Base-by-base conservation (phyloP, 2,797 vertebrate genomes). In the Argya squamiceps region DNA sequence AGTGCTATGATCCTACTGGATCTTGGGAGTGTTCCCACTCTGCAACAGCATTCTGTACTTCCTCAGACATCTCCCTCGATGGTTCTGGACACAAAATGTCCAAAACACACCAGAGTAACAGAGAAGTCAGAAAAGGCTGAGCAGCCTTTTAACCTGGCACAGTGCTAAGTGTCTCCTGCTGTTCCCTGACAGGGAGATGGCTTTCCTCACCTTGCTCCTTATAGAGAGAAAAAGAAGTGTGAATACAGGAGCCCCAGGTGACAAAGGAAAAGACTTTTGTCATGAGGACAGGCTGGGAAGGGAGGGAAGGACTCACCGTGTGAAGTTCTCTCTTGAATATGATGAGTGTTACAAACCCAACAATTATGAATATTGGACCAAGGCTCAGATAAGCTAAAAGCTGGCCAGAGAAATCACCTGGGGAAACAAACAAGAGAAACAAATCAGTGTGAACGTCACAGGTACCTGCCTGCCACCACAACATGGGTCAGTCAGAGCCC, bases 271-370 rank as follows among this genome's bases (percentile, higher is more conserved):
- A 79, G 0, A 43, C 21, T 91, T 86, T 3, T 34, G 36, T 50
- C 30, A 39, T 11, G 36, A 67, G 60, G 36, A 85, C 22, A 71
- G 68, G 81, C 75, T 58, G 55, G 46, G 49, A 17, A 39, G 32
- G 34, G 17, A 88, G 58, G 47, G 41, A 6, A 76, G 58, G 70
- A 98, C 99, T 99, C 94, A 99, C 99, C 92, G 99, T 99, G 98
- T 99, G 99, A 92, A 99, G 98, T 91, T 99, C 99, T 95, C 99
- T 98, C 98, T 99, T 99, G 97, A 99, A 99, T 97, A 99, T 98
- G 94, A 99, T 99, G 93, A 99, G 99, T 14, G 99, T 99, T 75
- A 99, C 97, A 56, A 99, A 99, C 37, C 99, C 99, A 80, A 99
- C 98, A 22, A 99, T 98, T 96, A 99, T 98, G 62, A 99, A 99